phyloP scores from a whole-genome alignment of 2,797 vertebrate genomes.

The Echiichthys vipera region DNA sequence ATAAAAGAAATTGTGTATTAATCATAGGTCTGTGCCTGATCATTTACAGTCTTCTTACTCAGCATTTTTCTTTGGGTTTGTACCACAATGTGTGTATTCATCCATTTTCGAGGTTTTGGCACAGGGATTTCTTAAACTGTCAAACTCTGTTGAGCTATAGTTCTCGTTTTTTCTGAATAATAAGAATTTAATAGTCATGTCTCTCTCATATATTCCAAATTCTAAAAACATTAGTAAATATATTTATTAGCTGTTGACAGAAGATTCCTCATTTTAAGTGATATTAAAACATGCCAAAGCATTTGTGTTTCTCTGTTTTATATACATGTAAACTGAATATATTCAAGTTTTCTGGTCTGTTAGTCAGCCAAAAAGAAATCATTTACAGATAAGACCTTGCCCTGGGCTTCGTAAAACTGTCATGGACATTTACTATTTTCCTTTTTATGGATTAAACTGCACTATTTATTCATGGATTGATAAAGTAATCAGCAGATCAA shows the following conservation, averaged over 20 bases:
- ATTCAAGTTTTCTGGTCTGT: no score
- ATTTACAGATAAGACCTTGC: no score
- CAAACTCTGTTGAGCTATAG: neutral
- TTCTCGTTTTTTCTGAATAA: neutral
- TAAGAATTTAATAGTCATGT: neutral
- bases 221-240: neutral
- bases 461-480: neutral
- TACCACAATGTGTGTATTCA: neutral
- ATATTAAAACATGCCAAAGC: no score
- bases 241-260: neutral
- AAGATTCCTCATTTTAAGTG: no score
- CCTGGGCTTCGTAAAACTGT: no score
- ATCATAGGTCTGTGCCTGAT: neutral
- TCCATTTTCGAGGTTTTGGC: neutral
- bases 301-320: no score
- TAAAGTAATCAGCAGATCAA: neutral
- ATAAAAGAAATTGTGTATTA: conserved; percentile 19
- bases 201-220: neutral
- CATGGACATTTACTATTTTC: no score
- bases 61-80: neutral
- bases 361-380: no score
- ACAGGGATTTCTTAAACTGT: neutral
- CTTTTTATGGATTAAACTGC: no score
- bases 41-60: conserved; percentile 1
- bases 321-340: no score